Percentiles rank a stretch among this genome's conserved stretches.
These are phyloP conservation scores for Proales similis DNA, from an alignment of 1,140 invertebrate species.

Conservation along the genomic window DNA sequence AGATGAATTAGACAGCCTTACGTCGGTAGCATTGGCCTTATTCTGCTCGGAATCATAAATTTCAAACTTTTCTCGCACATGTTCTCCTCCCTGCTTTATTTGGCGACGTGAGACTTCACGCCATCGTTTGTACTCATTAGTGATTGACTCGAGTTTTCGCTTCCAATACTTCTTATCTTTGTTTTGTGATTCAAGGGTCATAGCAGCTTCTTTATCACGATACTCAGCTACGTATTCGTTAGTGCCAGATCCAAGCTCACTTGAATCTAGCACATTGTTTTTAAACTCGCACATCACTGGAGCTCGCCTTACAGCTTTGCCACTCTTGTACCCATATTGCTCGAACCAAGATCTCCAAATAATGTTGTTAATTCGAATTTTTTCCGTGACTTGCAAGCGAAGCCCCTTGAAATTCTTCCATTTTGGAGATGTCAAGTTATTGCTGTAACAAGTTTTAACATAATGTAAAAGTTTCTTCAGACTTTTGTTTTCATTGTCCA, in stretches of 20 bases:
- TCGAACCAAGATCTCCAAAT: slow-evolving; percentile 99
- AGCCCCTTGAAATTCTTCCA: slow-evolving; percentile 99
- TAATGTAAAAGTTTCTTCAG: slow-evolving; percentile 30
- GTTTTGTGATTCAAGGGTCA: too few species aligned
- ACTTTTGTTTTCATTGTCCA: slow-evolving; percentile 26
- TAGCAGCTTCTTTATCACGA: too few species aligned
- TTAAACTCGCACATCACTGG: too few species aligned
- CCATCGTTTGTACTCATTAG: slow-evolving; percentile 99
- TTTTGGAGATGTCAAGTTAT: slow-evolving; percentile 69
- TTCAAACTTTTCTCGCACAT: slow-evolving; percentile 33
- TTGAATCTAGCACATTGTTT: too few species aligned
- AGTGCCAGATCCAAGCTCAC: too few species aligned
- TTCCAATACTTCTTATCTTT: slow-evolving; percentile 97
- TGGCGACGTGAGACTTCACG: slow-evolving; percentile 82
- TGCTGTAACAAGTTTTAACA: slow-evolving; percentile 19
- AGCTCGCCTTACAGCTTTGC: too few species aligned
- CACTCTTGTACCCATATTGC: slow-evolving; percentile 75
- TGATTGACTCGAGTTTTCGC: slow-evolving; percentile 84
- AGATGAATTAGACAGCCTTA: too few species aligned
- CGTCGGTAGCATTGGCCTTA: too few species aligned
- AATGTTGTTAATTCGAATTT: slow-evolving; percentile 96
- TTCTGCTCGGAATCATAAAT: slow-evolving; percentile 57
- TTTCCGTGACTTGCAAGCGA: slow-evolving; percentile 89
- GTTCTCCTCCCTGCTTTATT: slow-evolving; percentile 46
- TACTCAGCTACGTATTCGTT: too few species aligned